These are phyloP conservation scores for Anthrax anthrax DNA, from an alignment of 2,888 invertebrate genomes.

Conservation along the genomic window DNA sequence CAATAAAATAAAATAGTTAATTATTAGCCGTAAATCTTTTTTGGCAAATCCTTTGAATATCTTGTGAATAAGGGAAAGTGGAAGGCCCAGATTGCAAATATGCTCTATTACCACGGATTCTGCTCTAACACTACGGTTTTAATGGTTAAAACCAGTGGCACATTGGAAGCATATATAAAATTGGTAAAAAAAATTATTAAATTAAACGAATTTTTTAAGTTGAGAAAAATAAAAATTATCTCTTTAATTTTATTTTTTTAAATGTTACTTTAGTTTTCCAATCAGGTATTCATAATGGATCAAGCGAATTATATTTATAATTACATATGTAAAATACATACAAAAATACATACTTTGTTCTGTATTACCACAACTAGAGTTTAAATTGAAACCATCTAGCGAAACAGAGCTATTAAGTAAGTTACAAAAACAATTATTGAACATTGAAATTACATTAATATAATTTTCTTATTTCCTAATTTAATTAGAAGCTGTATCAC, in stretches of 20 bases:
- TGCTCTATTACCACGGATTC: too few species aligned
- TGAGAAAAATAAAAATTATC: background rate
- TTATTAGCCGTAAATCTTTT: too few species aligned
- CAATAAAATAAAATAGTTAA: too few species aligned
- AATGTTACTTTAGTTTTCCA: conserved; percentile 79
- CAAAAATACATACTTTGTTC: conserved; percentile 70
- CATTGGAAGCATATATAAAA: conserved; percentile 88
- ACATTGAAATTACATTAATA: background rate
- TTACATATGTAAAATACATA: conserved; percentile 86
- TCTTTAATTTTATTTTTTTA: background rate
- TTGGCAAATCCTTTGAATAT: too few species aligned
- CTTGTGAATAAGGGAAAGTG: too few species aligned
- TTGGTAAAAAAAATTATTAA: conserved; percentile 48
- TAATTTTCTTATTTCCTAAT: background rate
- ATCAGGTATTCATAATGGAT: conserved; percentile 84
- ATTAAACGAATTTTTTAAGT: too few species aligned
- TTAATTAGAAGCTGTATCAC: conserved; percentile 56
- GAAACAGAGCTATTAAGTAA: conserved; percentile 68
- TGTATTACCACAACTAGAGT: conserved; percentile 87
- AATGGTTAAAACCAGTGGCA: conserved; percentile 79
- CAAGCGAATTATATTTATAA: conserved; percentile 74
- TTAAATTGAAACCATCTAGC: conserved; percentile 82
- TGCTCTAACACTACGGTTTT: conserved; percentile 90
- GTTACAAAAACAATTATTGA: too few species aligned
- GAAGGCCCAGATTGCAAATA: too few species aligned